Evolutionary conservation across 2,888 invertebrate genomes (phyloP), one percentile per base, ranked within the genome.

Genomic region (Reticulitermes lucifugus): DNA sequence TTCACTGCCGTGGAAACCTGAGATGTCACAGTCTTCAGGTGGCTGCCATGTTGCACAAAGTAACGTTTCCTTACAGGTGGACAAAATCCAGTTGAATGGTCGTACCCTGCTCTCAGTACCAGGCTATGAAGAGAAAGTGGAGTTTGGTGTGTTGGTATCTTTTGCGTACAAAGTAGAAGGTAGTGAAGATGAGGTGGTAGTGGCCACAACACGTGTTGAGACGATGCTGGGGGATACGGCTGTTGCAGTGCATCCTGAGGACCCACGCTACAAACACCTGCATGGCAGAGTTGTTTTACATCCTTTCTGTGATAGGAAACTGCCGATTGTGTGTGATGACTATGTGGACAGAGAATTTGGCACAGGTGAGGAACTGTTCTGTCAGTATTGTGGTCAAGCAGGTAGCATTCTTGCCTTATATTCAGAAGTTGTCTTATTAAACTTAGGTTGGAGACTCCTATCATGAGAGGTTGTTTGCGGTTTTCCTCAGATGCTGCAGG

Each of bases 151-250:
- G 55, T 92, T 99, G 21, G 94, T 97, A 0, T 94, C 95, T 71
- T 99, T 99, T 92, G 98, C 98, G 0, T 99, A 99, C 91, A 95
- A 95, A 90, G 92, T 96, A 2, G 94, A 95, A 86, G 94, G 93
- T 77, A 90, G 90, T 86, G 88, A 88, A 25, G 93, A 93, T 51
- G 97, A 97, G 81, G 92, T 98, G 71, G 92, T 97, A 84, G 99
- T 99, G 46, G 98, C 99, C 0, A 99, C 99, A 1, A 99, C 99
- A 0, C 95, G 99, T 89, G 95, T 99, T 46, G 99, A 99, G 92
- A 99, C 99, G 0, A 99, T 99, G 97, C 92, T 99, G 21, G 97
- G 99, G 1, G 99, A 99, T 91, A 96, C 98, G 0, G 99, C 98
- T 0, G 96, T 99, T 1, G 99, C 99, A n/a, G 98, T 99, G 0